A percentile compares a stretch with the other conserved stretches of the same genome.
Evolutionary conservation across 2,113 vertebrate genomes (phyloP).

Genomic region (Microcebus tavaratra): DNA sequence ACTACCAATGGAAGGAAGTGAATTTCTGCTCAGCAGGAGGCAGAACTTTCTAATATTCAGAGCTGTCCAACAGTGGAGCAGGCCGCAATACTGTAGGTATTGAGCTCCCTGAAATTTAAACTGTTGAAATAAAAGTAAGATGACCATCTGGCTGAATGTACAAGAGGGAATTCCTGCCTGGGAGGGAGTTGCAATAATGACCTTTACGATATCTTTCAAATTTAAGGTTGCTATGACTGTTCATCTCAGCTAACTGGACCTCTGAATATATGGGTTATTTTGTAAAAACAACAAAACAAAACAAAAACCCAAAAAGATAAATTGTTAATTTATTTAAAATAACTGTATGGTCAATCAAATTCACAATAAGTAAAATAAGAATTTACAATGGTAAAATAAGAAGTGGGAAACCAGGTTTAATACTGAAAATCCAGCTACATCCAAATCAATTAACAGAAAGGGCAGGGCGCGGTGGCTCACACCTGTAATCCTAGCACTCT

Average conservation of each 20-base stretch:
- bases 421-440: background rate
- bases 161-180: background rate
- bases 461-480: too few species aligned
- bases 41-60: constrained; percentile 5
- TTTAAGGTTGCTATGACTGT: background rate
- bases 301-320: background rate
- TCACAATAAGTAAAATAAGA: background rate
- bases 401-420: constrained; percentile 14
- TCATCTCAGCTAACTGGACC: background rate
- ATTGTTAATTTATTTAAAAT: background rate
- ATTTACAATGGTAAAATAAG: background rate
- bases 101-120: constrained; percentile 32
- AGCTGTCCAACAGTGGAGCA: background rate
- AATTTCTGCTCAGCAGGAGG: constrained; percentile 31
- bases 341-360: background rate
- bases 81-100: background rate
- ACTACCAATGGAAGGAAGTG: background rate
- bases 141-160: background rate
- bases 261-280: background rate
- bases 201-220: background rate
- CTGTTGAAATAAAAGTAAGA: background rate
- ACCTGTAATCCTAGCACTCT: too few species aligned
- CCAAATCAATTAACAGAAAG: background rate
- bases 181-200: background rate
- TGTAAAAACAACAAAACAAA: background rate